phyloP scores from a whole-genome alignment of 1,140 invertebrate genomes.

The Drosophila jambulina region DNA sequence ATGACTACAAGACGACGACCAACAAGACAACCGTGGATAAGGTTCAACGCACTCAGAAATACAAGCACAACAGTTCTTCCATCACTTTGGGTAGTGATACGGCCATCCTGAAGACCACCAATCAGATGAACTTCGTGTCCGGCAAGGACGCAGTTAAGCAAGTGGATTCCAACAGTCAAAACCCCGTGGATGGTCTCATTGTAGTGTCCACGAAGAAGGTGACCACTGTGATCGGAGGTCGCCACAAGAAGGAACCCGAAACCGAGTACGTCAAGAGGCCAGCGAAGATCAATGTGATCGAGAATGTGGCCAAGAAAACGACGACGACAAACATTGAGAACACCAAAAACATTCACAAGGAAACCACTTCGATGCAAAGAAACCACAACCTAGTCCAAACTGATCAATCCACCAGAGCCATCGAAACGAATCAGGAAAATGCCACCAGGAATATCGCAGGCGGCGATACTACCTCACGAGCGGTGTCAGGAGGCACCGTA shows the following conservation, averaged over 20 bases:
- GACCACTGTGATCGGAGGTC: conserved; percentile 82
- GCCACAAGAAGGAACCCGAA: conserved; percentile 79
- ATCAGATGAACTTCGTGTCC: conserved; percentile 88
- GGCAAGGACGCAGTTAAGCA: conserved; percentile 85
- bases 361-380: conserved; percentile 66
- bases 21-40: conserved; percentile 82
- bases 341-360: conserved; percentile 72
- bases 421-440: conserved; percentile 43
- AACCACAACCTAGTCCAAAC: conserved; percentile 63
- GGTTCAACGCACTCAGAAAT: conserved; percentile 78
- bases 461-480: conserved; percentile 10
- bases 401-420: conserved; percentile 34
- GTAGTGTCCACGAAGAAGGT: conserved; percentile 86
- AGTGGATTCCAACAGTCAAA: conserved; percentile 85
- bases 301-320: conserved; percentile 77
- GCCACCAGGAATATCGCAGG: conserved; percentile 8
- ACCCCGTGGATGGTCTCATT: conserved; percentile 86
- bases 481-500: conserved; percentile 24
- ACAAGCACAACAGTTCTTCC: conserved; percentile 88
- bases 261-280: conserved; percentile 79
- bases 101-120: conserved; percentile 86
- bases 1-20: conserved; percentile 65
- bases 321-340: conserved; percentile 76
- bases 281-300: conserved; percentile 77
- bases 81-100: conserved; percentile 88